A percentile compares a stretch with the other conserved stretches of the same genome.
Evolutionary conservation across 2,113 vertebrate genomes (phyloP).

Genomic region (Macrotis lagotis): DNA sequence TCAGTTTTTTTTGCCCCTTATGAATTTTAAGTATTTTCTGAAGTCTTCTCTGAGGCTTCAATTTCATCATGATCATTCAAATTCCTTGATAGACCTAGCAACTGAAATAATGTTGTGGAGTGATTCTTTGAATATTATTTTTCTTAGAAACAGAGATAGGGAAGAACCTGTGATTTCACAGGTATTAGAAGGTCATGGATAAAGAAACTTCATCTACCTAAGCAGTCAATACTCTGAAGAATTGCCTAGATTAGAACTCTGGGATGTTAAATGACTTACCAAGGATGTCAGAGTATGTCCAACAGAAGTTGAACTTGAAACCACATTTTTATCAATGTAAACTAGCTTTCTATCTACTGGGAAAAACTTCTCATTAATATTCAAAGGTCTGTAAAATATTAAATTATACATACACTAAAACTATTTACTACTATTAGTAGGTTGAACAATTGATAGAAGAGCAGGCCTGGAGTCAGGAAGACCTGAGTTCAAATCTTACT

Average conservation of each 20-base stretch:
- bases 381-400: background rate
- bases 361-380: background rate
- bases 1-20: background rate
- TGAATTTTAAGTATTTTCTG: background rate
- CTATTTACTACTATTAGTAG: background rate
- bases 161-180: background rate
- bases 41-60: background rate
- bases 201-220: background rate
- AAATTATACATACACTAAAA: background rate
- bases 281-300: too few relatives aligned
- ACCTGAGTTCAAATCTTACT: background rate
- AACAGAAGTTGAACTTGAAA: background rate
- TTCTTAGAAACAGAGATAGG: background rate
- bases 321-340: background rate
- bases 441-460: background rate
- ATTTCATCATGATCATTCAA: background rate
- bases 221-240: background rate
- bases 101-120: background rate
- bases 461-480: background rate
- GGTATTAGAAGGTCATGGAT: background rate
- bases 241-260: background rate
- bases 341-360: background rate
- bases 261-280: background rate
- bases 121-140: background rate
- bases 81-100: background rate